Evolutionary conservation across 2,113 vertebrate genomes (phyloP).

Genomic region (Cettia cetti): DNA sequence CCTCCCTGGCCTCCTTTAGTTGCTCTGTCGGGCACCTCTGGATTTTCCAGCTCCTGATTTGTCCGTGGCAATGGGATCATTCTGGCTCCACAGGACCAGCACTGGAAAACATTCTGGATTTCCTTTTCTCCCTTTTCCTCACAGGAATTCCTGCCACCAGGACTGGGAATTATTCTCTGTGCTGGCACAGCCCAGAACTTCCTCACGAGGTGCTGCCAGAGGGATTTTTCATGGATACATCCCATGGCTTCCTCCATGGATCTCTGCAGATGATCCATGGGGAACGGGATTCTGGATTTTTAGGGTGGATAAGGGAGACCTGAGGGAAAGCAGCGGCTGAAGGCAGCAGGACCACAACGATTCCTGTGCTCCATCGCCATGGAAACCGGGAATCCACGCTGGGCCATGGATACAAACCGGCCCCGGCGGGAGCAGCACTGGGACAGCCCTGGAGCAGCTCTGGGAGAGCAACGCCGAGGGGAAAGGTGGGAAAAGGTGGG

Average conservation of each 20-base stretch:
- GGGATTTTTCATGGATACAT: background rate
- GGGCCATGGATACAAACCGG: background rate
- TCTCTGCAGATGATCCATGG: background rate
- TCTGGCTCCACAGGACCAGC: background rate
- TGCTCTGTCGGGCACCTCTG: background rate
- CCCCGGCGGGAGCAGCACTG: background rate
- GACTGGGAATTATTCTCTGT: background rate
- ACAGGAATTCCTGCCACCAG: background rate
- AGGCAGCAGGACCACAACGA: background rate
- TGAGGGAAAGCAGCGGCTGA: background rate
- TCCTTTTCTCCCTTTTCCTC: background rate
- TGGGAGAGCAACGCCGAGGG: fast-evolving
- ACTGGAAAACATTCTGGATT: background rate
- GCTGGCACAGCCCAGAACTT: background rate
- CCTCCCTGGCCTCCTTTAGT: background rate
- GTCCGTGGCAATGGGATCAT: background rate
- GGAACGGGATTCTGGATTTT: background rate
- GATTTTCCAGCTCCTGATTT: background rate
- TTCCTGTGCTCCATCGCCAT: constrained; percentile 40
- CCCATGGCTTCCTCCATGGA: background rate
- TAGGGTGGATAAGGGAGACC: background rate
- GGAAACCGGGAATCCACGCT: constrained; percentile 23
- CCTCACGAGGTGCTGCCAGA: background rate
- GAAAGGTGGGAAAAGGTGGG: too few species aligned
- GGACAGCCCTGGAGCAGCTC: background rate